Base-by-base conservation (phyloP, 2,797 vertebrate species). In the Allochrocebus solatus region DNA sequence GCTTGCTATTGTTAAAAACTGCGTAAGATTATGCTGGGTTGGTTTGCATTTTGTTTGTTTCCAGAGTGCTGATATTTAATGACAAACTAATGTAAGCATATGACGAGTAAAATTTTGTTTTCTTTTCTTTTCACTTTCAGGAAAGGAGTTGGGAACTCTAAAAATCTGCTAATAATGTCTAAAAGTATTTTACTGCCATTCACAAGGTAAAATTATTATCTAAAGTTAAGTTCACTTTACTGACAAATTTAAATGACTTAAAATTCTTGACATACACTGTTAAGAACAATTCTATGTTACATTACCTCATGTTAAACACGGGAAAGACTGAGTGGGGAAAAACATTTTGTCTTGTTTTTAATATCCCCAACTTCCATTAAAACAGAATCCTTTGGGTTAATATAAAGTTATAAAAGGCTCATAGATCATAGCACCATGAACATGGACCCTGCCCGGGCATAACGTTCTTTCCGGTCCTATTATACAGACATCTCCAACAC, bases 241-340 rank as follows among this genome's bases (percentile, higher is more conserved):
- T 93, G 82, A 96, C 84, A 97, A 70, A 12, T 84, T 55, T 91
- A 16, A 50, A 53, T 12, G 59, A 97, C 12, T 90, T 93, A 76
- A 76, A 94, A 92, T 61, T 76, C 61, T 43, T 83, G 46, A 93
- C 61, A 64, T 39, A 67, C 2, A 46, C 33, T 59, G 53, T 26
- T 55, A 70, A 93, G 36, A 92, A 81, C 22, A 89, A 83, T 81
- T 80, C 13, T 72, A 14, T 59, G 59, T 74, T 55, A 93, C 26
- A 72, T 30, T 83, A 57, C 75, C 33, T 79, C 46, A 28, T 33
- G 43, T 43, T 79, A 74, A 93, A 87, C 57, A 76, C 11, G 11
- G 61, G 82, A 76, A 55, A 95, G n/a, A 82, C 79, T 53, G 26
- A 83, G 17, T 8, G 0, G 2, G 1, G 9, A n/a, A 30, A 85